Evolutionary conservation across 2,113 vertebrate species (phyloP).

Genomic region (Neofelis nebulosa): DNA sequence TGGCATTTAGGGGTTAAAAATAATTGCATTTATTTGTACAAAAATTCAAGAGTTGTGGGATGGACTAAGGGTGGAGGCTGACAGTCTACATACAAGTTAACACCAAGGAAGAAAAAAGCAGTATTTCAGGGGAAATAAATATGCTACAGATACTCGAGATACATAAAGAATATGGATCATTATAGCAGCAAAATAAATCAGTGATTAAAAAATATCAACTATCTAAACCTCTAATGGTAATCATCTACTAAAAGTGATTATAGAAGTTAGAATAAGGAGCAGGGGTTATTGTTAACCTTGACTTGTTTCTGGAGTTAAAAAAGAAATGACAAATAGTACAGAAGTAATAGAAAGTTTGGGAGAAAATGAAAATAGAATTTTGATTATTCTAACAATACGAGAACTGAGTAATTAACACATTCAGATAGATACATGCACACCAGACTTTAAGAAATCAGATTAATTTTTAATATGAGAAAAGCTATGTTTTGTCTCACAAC

Average conservation of each 20-base stretch:
- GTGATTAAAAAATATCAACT: background rate
- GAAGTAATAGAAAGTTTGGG: background rate
- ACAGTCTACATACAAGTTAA: background rate
- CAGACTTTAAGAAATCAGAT: background rate
- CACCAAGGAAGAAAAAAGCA: background rate
- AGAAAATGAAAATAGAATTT: background rate
- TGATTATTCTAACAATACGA: conserved; percentile 10
- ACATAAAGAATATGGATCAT: background rate
- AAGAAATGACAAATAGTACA: background rate
- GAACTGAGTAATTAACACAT: background rate
- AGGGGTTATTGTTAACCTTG: background rate
- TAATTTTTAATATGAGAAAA: background rate
- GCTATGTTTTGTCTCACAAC: background rate
- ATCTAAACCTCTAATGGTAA: background rate
- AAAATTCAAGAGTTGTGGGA: background rate
- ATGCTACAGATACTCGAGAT: background rate
- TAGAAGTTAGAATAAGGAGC: background rate
- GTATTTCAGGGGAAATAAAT: background rate
- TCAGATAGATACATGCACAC: background rate
- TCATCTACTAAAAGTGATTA: background rate
- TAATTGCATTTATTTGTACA: background rate
- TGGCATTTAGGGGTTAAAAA: background rate
- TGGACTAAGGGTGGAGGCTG: background rate
- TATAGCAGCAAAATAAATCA: background rate
- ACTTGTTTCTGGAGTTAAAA: background rate